Conservation (phyloP, 1,140 invertebrate species). For the Manduca sexta region DNA sequence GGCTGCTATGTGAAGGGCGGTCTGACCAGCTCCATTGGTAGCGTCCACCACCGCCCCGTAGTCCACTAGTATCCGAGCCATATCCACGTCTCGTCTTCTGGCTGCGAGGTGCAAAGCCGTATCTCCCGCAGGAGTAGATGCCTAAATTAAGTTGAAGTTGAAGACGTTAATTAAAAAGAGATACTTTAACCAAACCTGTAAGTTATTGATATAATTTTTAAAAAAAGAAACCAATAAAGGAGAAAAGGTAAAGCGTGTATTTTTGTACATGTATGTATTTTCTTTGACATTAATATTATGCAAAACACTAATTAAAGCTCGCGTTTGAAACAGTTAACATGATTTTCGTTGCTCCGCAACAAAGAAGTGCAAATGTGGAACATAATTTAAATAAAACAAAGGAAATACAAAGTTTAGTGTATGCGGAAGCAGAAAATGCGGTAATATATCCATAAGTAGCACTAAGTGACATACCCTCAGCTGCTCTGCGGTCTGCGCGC, state of each 20-base stretch:
- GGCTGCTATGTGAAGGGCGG: slow-evolving; percentile 95
- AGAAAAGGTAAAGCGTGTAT: no score
- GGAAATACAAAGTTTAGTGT: background rate
- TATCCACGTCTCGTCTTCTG: slow-evolving; percentile 90
- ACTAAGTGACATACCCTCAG: slow-evolving; percentile 73
- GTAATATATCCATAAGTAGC: background rate
- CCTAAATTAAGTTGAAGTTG: slow-evolving; percentile 37
- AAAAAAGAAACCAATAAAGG: no score
- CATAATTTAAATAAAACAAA: no score
- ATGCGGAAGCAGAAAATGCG: background rate
- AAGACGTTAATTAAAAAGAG: no score
- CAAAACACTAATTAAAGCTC: no score
- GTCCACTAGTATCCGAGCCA: slow-evolving; percentile 93
- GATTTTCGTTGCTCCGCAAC: no score
- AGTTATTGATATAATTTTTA: no score
- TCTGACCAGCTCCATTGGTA: slow-evolving; percentile 94
- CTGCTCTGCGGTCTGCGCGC: slow-evolving; percentile 87
- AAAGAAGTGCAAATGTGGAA: no score
- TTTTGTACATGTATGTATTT: no score
- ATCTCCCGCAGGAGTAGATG: slow-evolving; percentile 85
- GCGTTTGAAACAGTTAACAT: no score
- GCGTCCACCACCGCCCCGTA: slow-evolving; percentile 92
- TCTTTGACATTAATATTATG: no score
- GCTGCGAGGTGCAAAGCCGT: slow-evolving; percentile 94
- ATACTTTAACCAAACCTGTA: no score